A percentile compares a stretch with the other conserved stretches of the same genome.
Conservation (phyloP, 2,113 vertebrate species). For the human region DNA sequence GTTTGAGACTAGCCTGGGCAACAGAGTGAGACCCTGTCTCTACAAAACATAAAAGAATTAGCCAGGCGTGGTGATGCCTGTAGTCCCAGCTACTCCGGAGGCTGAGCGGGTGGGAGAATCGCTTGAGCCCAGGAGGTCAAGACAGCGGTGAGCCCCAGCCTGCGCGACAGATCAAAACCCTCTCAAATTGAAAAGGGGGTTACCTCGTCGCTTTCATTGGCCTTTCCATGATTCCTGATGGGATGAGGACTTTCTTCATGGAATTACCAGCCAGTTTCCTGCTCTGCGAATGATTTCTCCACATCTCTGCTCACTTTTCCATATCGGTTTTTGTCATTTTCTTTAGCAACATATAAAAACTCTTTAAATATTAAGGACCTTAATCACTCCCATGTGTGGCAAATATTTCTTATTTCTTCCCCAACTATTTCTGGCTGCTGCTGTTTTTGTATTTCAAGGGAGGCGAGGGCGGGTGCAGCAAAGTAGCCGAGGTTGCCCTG, state of each 20-base stretch:
- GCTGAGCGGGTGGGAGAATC: too few relatives aligned
- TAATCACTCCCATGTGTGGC: accelerated
- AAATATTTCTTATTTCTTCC: not conserved
- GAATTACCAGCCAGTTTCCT: accelerated
- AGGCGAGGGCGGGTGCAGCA: not conserved
- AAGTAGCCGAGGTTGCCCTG: not conserved
- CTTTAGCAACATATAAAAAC: not conserved
- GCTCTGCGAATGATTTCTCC: too few relatives aligned
- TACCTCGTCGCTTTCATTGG: accelerated
- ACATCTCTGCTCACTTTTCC: not conserved
- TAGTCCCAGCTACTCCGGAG: too few relatives aligned
- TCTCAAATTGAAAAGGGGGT: not conserved
- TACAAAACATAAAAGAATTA: too few relatives aligned
- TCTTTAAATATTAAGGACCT: not conserved
- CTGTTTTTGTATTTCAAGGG: not conserved
- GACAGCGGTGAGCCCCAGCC: too few relatives aligned
- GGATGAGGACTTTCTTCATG: not conserved
- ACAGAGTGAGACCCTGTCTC: too few relatives aligned
- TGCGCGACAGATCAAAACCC: too few relatives aligned
- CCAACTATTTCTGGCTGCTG: not conserved
- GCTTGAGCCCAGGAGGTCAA: too few relatives aligned
- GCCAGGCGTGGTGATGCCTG: too few relatives aligned
- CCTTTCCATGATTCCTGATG: accelerated
- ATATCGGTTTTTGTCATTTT: not conserved
- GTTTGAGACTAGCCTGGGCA: too few relatives aligned